phyloP scores from a whole-genome alignment of 2,113 vertebrate species.

The Pluvialis apricaria region DNA sequence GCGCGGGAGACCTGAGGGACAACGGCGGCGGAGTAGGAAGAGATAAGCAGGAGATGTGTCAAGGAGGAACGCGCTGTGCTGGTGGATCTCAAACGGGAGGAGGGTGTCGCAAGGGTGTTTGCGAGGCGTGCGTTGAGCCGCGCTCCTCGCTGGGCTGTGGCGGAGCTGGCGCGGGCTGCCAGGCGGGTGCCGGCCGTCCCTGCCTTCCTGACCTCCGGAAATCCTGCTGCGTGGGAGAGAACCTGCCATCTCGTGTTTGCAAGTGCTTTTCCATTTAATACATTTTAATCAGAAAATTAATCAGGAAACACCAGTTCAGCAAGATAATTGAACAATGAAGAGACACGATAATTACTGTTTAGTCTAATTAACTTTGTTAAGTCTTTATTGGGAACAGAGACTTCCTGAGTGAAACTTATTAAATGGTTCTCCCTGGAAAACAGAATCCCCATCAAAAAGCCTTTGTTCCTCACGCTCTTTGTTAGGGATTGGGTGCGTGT shows the following conservation, averaged over 20 bases:
- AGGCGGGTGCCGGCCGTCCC: background rate
- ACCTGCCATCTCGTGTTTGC: conserved; percentile 55
- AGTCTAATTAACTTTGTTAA: conserved; percentile 83
- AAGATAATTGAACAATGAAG: conserved; percentile 82
- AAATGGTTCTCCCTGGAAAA: conserved; percentile 68
- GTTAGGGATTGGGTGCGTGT: background rate
- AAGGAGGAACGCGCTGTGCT: rapidly evolving
- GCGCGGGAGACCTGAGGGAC: rapidly evolving
- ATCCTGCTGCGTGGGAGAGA: background rate
- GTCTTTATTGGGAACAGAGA: conserved; percentile 80
- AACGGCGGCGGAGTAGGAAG: background rate
- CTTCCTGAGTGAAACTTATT: conserved; percentile 78
- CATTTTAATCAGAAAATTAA: conserved; percentile 83
- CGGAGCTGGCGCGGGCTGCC: background rate
- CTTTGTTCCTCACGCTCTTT: background rate
- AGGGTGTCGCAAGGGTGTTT: rapidly evolving
- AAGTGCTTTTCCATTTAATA: conserved; percentile 69
- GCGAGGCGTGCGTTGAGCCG: rapidly evolving
- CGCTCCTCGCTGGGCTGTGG: background rate
- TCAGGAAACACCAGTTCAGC: conserved; percentile 80
- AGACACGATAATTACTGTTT: conserved; percentile 80
- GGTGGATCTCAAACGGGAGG: background rate
- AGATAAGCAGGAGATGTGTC: background rate
- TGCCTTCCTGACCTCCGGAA: background rate
- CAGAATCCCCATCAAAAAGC: conserved; percentile 44